Evolutionary conservation across 2,113 vertebrate genomes (phyloP).

Genomic region (Nibea albiflora): DNA sequence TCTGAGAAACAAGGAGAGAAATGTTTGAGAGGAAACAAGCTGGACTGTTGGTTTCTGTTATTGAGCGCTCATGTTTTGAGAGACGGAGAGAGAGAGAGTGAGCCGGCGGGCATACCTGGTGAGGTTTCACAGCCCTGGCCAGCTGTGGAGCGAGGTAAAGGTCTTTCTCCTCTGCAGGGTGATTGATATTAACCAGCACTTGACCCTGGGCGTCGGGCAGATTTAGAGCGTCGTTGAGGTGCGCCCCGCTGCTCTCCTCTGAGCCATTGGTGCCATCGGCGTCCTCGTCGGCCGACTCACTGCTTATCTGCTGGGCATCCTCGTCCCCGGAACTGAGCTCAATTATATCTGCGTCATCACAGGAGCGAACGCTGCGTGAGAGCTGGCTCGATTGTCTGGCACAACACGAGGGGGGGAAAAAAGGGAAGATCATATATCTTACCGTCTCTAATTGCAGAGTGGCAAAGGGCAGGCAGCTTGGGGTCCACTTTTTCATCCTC

Average conservation of each 20-base stretch:
- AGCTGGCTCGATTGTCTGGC: neutral
- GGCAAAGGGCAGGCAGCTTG: conserved; percentile 75
- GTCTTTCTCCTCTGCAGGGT: conserved; percentile 95
- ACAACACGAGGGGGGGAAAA: neutral
- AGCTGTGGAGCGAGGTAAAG: conserved; percentile 95
- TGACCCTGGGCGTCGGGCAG: conserved; percentile 91
- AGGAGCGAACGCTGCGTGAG: conserved; percentile 30
- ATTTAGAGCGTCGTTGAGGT: conserved; percentile 94
- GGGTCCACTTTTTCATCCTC: conserved; percentile 75
- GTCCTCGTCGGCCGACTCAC: conserved; percentile 93
- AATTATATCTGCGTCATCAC: conserved; percentile 89
- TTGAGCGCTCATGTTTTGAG: neutral
- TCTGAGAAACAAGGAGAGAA: conserved; percentile 78
- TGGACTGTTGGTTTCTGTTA: neutral
- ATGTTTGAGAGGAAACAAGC: conserved; percentile 3
- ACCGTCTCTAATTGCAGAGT: conserved; percentile 87
- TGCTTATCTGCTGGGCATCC: conserved; percentile 92
- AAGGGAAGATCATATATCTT: conserved; percentile 48
- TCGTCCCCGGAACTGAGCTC: conserved; percentile 98
- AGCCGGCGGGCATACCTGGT: conserved; percentile 87
- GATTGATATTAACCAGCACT: conserved; percentile 97
- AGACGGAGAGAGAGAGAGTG: neutral
- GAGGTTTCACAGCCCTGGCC: conserved; percentile 96
- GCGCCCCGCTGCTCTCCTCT: conserved; percentile 95
- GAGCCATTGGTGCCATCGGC: conserved; percentile 80